phyloP scores from a whole-genome alignment of 1,140 invertebrate species.

The Zophobas morio region DNA sequence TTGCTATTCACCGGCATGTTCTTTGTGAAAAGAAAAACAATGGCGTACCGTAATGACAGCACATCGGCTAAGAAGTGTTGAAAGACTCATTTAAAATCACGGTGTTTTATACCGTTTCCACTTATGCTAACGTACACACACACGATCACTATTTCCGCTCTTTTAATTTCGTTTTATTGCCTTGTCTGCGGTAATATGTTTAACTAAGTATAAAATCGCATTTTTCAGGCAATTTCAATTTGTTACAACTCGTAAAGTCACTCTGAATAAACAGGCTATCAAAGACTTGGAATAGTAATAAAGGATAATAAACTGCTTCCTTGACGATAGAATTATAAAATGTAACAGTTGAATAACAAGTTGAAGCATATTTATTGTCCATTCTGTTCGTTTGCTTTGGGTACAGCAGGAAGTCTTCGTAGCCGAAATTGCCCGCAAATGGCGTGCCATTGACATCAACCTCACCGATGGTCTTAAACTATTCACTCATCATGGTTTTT shows the following conservation, averaged over 20 bases:
- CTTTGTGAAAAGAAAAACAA: not conserved
- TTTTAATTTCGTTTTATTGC: not conserved
- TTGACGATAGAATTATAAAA: conserved; percentile 19
- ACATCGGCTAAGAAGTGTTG: not conserved
- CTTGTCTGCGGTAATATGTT: not conserved
- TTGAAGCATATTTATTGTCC: conserved; percentile 26
- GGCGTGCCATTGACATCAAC: conserved; percentile 21
- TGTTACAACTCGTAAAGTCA: conserved; percentile 23
- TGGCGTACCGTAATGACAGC: not conserved
- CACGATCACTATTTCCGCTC: too few relatives aligned
- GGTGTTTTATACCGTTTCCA: not conserved
- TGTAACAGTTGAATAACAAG: conserved; percentile 26
- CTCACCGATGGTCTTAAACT: conserved; percentile 4
- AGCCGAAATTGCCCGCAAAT: not conserved
- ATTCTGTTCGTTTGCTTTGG: conserved; percentile 11
- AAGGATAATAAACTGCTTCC: conserved; percentile 35
- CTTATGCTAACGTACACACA: not conserved
- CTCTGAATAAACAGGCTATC: conserved; percentile 13
- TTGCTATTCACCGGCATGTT: not conserved
- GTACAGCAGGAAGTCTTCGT: conserved; percentile 23
- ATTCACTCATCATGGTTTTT: conserved; percentile 6
- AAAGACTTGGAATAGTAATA: conserved; percentile 20
- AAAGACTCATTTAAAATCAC: conserved; percentile 8
- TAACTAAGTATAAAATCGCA: not conserved
- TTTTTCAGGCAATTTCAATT: conserved; percentile 19